Base-by-base conservation (phyloP, 2,113 vertebrate species). In the Podarcis cretensis region DNA sequence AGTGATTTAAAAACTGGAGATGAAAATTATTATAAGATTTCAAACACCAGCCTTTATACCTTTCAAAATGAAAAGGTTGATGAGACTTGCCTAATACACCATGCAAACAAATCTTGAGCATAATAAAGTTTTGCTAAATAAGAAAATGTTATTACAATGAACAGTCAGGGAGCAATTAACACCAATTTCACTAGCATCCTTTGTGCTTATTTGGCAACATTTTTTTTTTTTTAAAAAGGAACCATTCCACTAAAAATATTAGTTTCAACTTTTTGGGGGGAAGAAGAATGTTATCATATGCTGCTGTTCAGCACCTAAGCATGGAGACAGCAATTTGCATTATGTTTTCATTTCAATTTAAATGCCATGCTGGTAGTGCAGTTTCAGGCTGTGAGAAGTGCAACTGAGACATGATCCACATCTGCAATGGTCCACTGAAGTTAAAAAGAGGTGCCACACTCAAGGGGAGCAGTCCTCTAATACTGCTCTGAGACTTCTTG, bases 221-320 rank as follows among this genome's bases (percentile, higher is more conserved):
- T 1, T 83, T n/a, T 77, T 71, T 1, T 35, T 35, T 35, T 35
- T 35, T 35, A 63, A 81, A 68, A 68, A 54, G 48, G 48, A 54
- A 0, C 0, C 20, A n/a, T 63, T 23, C 0, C 0, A 37, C 71
- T 37, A 37, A 74, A 7, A 85, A 37, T 37, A 1, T 59, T 20
- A 48, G 23, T 57, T 25, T 16, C 63, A 0, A 0, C 35, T 20
- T 20, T 12, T 37, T 4, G n/a, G 35, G 35, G 35, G 35, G 8
- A 37, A 25, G 30, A 32, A 63, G 8, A 59, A 14, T 57, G n/a
- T 5, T 37, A 13, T 82, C 3, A 25, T 21, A 83, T 66, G 81
- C 35, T 68, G 20, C 21, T 35, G 32, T 65, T 9, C 48, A 82
- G 59, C 2, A 43, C 65, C 13, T 37, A 37, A 30, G 35, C 23